Conservation (phyloP, 2,888 invertebrate species). For the Trachelus stipa region DNA sequence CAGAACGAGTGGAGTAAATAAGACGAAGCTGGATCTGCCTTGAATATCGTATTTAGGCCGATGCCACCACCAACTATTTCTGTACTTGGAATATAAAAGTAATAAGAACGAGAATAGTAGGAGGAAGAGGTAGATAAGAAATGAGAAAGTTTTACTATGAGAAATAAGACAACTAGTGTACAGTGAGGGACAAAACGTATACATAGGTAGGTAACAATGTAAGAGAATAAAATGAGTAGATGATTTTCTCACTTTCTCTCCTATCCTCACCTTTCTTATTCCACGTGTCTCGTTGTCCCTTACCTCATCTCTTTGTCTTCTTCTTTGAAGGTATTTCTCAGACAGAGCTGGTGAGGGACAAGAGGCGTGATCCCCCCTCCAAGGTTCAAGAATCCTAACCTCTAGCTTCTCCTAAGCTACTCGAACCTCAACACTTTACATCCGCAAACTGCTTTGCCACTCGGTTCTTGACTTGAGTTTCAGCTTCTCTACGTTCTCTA, state of each 20-base stretch:
- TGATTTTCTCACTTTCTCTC: background rate
- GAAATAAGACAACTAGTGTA: background rate
- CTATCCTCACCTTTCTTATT: background rate
- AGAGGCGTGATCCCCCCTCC: slow-evolving; percentile 2
- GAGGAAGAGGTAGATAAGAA: background rate
- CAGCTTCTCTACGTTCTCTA: background rate
- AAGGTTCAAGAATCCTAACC: slow-evolving; percentile 32
- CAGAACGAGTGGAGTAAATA: background rate
- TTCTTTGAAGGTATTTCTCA: background rate
- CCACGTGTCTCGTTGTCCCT: background rate
- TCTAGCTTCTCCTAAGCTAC: slow-evolving; percentile 25
- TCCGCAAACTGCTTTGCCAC: slow-evolving; percentile 33
- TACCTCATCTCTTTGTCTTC: background rate
- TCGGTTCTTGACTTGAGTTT: background rate
- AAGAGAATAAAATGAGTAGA: background rate
- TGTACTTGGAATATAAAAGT: background rate
- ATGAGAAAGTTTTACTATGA: background rate
- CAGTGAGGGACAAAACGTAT: background rate
- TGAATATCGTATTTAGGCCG: background rate
- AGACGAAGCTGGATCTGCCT: background rate
- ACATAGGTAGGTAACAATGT: background rate
- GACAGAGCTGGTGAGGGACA: background rate
- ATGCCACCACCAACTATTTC: background rate
- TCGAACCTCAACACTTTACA: slow-evolving; percentile 32
- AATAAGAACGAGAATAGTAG: background rate